Evolutionary conservation across 2,113 vertebrate genomes (phyloP).

Genomic region (Leucopternis melanops): DNA sequence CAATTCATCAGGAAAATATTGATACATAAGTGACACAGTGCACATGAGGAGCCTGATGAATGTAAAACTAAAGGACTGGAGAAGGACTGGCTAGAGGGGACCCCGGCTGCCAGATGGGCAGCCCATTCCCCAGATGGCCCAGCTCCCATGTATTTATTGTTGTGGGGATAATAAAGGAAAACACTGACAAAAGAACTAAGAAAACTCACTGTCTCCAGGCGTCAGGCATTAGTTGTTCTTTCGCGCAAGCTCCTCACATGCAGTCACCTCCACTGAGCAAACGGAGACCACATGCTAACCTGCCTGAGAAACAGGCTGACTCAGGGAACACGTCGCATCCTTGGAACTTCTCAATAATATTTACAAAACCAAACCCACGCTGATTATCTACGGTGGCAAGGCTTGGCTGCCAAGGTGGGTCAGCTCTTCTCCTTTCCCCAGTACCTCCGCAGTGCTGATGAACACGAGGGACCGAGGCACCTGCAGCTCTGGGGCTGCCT

Average conservation of each 20-base stretch:
- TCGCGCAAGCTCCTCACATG: not conserved
- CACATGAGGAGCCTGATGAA: not conserved
- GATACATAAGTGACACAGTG: not conserved
- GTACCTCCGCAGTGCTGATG: not conserved
- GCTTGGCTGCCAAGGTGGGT: not conserved
- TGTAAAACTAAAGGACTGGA: not conserved
- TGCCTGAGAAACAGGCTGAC: conserved; percentile 3
- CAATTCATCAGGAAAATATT: conserved; percentile 21
- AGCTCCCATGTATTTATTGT: not conserved
- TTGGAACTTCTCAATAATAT: conserved; percentile 29
- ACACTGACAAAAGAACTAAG: not conserved
- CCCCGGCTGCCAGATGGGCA: not conserved
- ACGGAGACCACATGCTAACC: not conserved
- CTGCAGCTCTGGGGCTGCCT: not conserved
- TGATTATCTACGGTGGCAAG: not conserved
- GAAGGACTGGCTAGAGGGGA: not conserved
- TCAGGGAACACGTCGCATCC: not conserved
- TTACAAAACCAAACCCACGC: not conserved
- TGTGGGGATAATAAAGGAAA: not conserved
- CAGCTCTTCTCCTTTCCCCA: not conserved
- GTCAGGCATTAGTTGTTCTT: not conserved
- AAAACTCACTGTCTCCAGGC: not conserved
- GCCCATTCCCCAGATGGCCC: not conserved
- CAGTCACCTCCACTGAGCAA: not conserved
- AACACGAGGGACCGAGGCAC: not conserved